Base-by-base conservation (phyloP, 2,113 vertebrate species). In the Anarhynchus alexandrinus region DNA sequence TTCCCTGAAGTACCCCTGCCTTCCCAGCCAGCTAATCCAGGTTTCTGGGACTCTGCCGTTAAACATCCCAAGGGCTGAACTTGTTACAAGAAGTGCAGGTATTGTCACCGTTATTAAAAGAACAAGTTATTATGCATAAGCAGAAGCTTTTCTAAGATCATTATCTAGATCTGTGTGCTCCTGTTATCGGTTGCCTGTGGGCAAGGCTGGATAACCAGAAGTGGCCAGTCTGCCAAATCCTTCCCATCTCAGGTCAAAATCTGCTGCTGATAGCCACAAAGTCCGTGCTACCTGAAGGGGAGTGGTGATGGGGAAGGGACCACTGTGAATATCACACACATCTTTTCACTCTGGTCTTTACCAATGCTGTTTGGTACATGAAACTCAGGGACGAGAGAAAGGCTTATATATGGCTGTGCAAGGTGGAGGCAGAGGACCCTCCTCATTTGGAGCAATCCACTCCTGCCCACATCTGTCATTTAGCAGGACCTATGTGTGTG, bases 41-140 rank as follows among this genome's bases (percentile, higher is more conserved):
- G 27, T 67, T 90, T 66, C 67, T 90, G 82, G n/a, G 76, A 64
- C 67, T 92, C 67, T 88, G 57, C 27, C 58, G 80, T 51, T 86
- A 42, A 90, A 47, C 13, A 15, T 71, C 52, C 10, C 1, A 7
- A 65, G 62, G 22, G 42, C 18, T 51, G 43, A 87, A 82, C 49
- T 82, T 74, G 16, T 72, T 34, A 82, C 7, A 83, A 36, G 19
- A 55, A 84, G 36, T 18, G 36, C 34, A 76, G 19, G 6, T 73
- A 62, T 54, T 89, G 23, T 49, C 36, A 36, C 18, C 9, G 5
- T 40, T 93, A 45, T 70, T 86, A 83, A 78, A 83, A 81, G 18
- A 83, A 78, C 30, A 86, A 65, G 14, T 36, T 74, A 54, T 42
- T 77, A 64, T 11, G n/a, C 36, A 29, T 23, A 76, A 92, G 20